A percentile compares a stretch with the other conserved stretches of the same genome.
Conservation (phyloP, 2,888 invertebrate species). For the Gandaritis pyraliata region DNA sequence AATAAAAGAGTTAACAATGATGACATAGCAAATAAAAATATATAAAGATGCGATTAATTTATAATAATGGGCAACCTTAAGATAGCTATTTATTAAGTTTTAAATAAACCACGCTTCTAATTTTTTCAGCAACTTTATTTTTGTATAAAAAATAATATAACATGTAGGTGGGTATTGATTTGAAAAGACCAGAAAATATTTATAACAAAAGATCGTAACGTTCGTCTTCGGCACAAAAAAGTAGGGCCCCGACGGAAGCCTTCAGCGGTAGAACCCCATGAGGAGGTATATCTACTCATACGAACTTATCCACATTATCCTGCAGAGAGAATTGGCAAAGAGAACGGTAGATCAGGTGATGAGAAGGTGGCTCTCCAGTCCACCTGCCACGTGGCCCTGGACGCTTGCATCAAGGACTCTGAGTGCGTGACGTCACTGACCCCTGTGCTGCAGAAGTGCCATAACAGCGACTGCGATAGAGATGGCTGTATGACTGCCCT, state of each 20-base stretch:
- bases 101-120: slow-evolving; percentile 8
- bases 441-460: slow-evolving; percentile 94
- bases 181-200: background rate
- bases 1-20: background rate
- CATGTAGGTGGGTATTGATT: background rate
- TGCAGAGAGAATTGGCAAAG: slow-evolving; percentile 82
- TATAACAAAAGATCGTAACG: background rate
- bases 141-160: background rate
- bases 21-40: background rate
- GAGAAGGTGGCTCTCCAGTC: slow-evolving; percentile 88
- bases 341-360: slow-evolving; percentile 83
- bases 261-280: background rate
- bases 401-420: slow-evolving; percentile 91
- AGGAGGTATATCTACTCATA: slow-evolving; percentile 1
- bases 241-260: background rate
- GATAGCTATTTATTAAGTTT: background rate
- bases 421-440: slow-evolving; percentile 91
- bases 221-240: background rate
- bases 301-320: slow-evolving; percentile 57
- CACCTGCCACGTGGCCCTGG: slow-evolving; percentile 94
- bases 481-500: slow-evolving; percentile 95
- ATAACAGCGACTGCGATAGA: slow-evolving; percentile 88
- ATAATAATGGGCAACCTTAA: background rate
- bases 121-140: background rate
- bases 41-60: background rate